A percentile compares a stretch with the other conserved stretches of the same genome.
Conservation (phyloP, 2,888 invertebrate genomes). For the Eudemis profundana region DNA sequence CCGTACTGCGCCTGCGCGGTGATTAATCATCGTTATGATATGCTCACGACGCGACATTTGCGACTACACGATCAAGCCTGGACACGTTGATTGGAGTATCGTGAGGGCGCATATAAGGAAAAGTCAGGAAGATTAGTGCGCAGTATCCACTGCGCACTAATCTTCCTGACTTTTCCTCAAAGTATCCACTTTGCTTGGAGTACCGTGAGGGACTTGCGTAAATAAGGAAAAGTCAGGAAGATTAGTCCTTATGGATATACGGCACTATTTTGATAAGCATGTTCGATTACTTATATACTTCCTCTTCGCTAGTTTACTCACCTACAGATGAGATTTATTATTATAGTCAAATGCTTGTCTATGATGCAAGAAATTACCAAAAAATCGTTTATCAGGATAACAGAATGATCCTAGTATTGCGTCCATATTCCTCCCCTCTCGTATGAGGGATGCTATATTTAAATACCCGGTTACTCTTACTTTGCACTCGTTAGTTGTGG, state of each 20-base stretch:
- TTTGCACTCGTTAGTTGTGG: too few relatives aligned
- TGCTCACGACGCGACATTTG: constrained; percentile 33
- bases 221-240: not conserved
- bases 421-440: too few relatives aligned
- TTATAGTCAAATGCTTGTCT: too few relatives aligned
- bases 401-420: too few relatives aligned
- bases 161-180: constrained; percentile 24
- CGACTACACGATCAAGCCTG: constrained; percentile 13
- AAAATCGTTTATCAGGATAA: too few relatives aligned
- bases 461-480: too few relatives aligned
- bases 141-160: not conserved
- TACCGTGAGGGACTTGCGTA: not conserved
- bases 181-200: not conserved
- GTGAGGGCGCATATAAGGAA: constrained; percentile 10
- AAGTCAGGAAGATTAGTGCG: constrained; percentile 1
- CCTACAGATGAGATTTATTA: too few relatives aligned
- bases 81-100: constrained; percentile 5
- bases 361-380: too few relatives aligned
- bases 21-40: constrained; percentile 25
- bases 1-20: not conserved
- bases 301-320: too few relatives aligned
- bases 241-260: not conserved
- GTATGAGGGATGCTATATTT: too few relatives aligned
- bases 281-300: too few relatives aligned
- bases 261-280: too few relatives aligned